Evolutionary conservation across 2,888 invertebrate genomes (phyloP), one percentile per base, ranked within the genome.

Genomic region (Vesta saturnalis): DNA sequence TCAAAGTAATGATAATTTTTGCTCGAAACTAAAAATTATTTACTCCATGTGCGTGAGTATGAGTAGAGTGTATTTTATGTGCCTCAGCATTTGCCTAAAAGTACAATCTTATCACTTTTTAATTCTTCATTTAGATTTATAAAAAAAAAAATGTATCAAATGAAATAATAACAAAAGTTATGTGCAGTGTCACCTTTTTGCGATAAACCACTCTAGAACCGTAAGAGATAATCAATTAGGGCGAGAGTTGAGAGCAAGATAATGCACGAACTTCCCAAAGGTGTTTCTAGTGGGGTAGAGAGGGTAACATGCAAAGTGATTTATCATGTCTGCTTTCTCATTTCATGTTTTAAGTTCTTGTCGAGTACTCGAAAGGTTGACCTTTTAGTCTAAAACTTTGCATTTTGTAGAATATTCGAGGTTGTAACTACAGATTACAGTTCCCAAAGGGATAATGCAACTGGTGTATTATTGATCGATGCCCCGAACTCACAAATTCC

Each of bases 231-330:
- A 70, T 72, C 72, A 72, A 72, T 72, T 72, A 72, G 52, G 54
- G 59, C 39, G 43, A 56, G 66, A 64, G 47, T 55, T 47, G 61
- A 64, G 66, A 60, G 64, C 49, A 69, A 64, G 70, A 72, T 72
- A 72, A 72, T 72, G 72, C 69, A 70, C 66, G 70, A 66, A 60
- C 68, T 21, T 59, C 64, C 66, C 64, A 39, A 63, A 69, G 72
- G 72, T 72, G 64, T 69, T 72, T 69, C 69, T 67, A 64, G 58
- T 67, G 69, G 67, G 39, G 39, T 64, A 63, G 69, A 67, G 68
- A 67, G 62, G 8, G 69, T 66, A 64, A 63, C 72, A 70, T 68
- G 64, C 70, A 69, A 69, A 72, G 72, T 72, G 72, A 72, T 72
- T 72, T 72, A 72, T 72, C 72, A 64, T 72, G 72, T 72, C 58